Evolutionary conservation across 2,113 vertebrate species (phyloP), one percentile per base, ranked within the genome.

Genomic region (Rana temporaria): DNA sequence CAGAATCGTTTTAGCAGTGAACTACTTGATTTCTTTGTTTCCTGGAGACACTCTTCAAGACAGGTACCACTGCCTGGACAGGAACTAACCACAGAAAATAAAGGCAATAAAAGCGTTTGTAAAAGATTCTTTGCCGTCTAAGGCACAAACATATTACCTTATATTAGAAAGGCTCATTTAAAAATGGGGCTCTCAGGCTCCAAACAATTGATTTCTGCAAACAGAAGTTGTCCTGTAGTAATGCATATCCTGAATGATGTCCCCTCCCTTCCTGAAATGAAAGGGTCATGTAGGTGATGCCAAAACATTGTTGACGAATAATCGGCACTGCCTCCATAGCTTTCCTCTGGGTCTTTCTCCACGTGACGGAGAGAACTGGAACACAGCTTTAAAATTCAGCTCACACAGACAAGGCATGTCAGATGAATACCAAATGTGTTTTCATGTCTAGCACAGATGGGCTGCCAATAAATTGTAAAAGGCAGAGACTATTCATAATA

Each of bases 371-470:
- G 9, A 78, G 53, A 79, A 59, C 53, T 69, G 52, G 64, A 79
- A 57, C 66, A 14, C 14, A 42, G 48, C 65, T 24, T 69, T 69
- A 24, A 62, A 15, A 79, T 59, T 68, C 64, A 24, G 65, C 53
- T 14, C 64, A 78, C 52, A 59, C 16, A 68, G 65, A 79, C 77
- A 38, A 57, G 52, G 64, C 64, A 68, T 59, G 64, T 79, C 77
- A 79, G 64, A 65, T 79, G 77, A 79, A 79, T 69, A 42, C 64
- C 77, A 79, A 79, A 80, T 70, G 78, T 80, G 78, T 71, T 80
- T 79, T 70, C 66, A 80, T 70, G 66, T 80, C 66, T 80, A 59
- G 79, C 59, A 55, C 68, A 52, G 42, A 74, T 59, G 52, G 62
- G 26, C 62, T 75, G 80, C 80, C 80, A 82, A 65, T 82, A 57